Evolutionary conservation across 2,888 invertebrate species (phyloP).

Genomic region (Drosophila niveifrons): DNA sequence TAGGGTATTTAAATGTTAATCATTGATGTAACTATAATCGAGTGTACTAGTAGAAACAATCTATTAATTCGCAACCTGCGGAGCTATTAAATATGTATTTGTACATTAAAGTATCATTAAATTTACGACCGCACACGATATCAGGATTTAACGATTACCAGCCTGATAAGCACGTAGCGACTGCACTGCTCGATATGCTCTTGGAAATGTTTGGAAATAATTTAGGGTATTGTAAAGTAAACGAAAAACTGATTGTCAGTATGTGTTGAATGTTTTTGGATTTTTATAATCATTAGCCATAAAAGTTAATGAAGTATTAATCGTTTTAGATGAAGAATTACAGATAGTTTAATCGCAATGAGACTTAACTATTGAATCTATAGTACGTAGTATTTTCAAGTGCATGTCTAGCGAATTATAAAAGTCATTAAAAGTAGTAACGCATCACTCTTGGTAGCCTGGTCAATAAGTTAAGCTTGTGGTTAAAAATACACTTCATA

Average conservation of each 20-base stretch:
- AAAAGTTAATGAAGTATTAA: not conserved
- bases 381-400: not conserved
- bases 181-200: slow-evolving; percentile 5
- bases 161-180: slow-evolving; percentile 40
- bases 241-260: slow-evolving; percentile 20
- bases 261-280: slow-evolving; percentile 10
- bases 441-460: not conserved
- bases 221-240: slow-evolving; percentile 21
- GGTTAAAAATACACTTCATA: not conserved
- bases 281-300: slow-evolving; percentile 24
- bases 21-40: too few relatives aligned
- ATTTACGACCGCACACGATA: slow-evolving; percentile 46
- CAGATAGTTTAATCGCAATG: not conserved
- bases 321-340: not conserved
- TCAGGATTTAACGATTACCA: slow-evolving; percentile 29
- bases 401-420: not conserved
- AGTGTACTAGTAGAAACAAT: not conserved
- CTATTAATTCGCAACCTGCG: slow-evolving; percentile 17
- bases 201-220: not conserved
- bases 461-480: not conserved
- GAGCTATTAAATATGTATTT: slow-evolving; percentile 26
- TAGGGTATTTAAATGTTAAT: slow-evolving; percentile 8
- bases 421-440: not conserved
- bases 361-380: not conserved
- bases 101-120: slow-evolving; percentile 50